Percentiles rank a stretch among this genome's conserved stretches.
These are phyloP conservation scores for Papilio dardanus DNA, from an alignment of 1,140 invertebrate genomes.

Conservation along the genomic window DNA sequence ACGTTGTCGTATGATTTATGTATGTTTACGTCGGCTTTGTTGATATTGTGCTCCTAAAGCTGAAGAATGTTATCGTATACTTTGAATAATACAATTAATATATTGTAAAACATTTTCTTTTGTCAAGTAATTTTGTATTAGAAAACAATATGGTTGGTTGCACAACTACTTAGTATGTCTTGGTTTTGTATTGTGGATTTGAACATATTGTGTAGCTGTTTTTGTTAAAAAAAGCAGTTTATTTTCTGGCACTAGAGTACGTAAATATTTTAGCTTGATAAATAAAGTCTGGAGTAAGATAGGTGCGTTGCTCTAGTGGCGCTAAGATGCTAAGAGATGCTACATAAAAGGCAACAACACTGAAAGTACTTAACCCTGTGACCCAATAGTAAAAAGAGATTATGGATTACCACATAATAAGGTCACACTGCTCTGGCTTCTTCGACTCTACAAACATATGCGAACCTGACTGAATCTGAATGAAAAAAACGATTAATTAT, in stretches of 20 bases:
- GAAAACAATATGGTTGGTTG: too few species aligned
- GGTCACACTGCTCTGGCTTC: not conserved
- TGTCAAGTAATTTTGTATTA: not conserved
- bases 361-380: not conserved
- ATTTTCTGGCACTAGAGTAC: too few species aligned
- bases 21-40: constrained; percentile 5
- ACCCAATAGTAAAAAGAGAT: not conserved
- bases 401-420: not conserved
- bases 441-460: not conserved
- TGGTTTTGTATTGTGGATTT: too few species aligned
- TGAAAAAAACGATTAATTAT: not conserved
- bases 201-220: too few species aligned
- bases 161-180: too few species aligned
- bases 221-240: too few species aligned
- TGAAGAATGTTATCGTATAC: not conserved
- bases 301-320: too few species aligned
- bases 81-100: not conserved
- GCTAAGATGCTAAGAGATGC: too few species aligned
- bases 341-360: too few species aligned
- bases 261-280: too few species aligned
- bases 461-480: not conserved
- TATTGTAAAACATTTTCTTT: not conserved
- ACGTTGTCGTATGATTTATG: constrained; percentile 13
- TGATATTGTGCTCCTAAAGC: not conserved
- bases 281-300: too few species aligned